Evolutionary conservation across 2,888 invertebrate genomes (phyloP).

Genomic region (Cephus nigrinus): DNA sequence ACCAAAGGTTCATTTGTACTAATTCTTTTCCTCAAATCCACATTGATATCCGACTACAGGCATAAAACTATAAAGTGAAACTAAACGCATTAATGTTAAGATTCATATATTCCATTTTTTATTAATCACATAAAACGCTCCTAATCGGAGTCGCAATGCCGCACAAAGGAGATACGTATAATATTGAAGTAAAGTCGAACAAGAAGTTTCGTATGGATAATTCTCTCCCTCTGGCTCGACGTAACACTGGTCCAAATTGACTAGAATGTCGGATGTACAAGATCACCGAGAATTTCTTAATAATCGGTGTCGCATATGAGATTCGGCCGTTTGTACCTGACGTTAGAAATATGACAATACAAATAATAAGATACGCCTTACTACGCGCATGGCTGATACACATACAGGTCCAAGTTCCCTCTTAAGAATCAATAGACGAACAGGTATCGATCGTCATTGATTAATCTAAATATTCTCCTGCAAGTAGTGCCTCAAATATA

Average conservation of each 20-base stretch:
- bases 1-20: not conserved
- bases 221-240: not conserved
- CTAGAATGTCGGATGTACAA: not conserved
- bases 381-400: not conserved
- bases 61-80: not conserved
- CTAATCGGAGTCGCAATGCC: not conserved
- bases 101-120: not conserved
- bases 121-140: not conserved
- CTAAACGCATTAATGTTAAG: not conserved
- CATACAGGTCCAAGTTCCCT: not conserved
- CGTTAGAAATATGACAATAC: not conserved
- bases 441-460: not conserved
- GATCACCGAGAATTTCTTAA: not conserved
- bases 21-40: not conserved
- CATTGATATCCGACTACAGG: not conserved
- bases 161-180: not conserved
- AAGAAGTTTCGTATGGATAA: not conserved
- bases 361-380: not conserved
- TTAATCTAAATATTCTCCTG: not conserved
- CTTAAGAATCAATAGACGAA: not conserved
- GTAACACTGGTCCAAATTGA: not conserved
- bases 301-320: not conserved
- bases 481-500: not conserved
- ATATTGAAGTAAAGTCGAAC: not conserved
- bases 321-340: not conserved